These are phyloP conservation scores for Aphis gossypii DNA, from an alignment of 1,140 invertebrate species.

Conservation along the genomic window DNA sequence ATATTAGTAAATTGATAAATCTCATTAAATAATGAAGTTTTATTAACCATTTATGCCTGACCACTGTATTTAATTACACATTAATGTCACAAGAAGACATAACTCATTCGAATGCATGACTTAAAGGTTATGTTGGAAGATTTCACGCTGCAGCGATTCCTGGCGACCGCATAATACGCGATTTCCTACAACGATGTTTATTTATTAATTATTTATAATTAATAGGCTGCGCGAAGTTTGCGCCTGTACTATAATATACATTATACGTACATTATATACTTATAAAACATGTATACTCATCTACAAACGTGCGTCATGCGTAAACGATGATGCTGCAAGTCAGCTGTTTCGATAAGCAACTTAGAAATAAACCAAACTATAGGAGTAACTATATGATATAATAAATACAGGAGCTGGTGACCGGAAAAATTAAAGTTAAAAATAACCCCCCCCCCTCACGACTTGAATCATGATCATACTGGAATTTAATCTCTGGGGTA, in stretches of 20 bases:
- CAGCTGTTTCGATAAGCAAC: no score
- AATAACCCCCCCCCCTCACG: no score
- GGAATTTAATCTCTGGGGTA: no score
- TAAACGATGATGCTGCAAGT: no score
- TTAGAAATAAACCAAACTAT: no score
- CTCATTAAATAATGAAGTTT: not conserved
- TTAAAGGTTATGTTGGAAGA: not conserved
- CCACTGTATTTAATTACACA: slow-evolving; percentile 10
- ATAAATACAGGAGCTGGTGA: no score
- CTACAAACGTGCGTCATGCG: no score
- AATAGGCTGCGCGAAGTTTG: not conserved
- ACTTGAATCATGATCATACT: no score
- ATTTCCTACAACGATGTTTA: not conserved
- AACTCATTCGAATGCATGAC: slow-evolving; percentile 34
- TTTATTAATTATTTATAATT: not conserved
- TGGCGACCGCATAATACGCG: not conserved
- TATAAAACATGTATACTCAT: no score
- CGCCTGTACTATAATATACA: not conserved
- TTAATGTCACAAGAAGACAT: not conserved
- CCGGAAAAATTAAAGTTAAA: no score
- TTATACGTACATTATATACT: not conserved
- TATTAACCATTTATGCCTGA: not conserved
- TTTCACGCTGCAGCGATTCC: no score
- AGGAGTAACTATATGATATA: no score
- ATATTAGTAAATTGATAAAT: slow-evolving; percentile 18